Percentiles rank a stretch among this genome's conserved stretches.
These are phyloP conservation scores for Rallus crepitans DNA, from an alignment of 2,797 vertebrate species.

Conservation along the genomic window DNA sequence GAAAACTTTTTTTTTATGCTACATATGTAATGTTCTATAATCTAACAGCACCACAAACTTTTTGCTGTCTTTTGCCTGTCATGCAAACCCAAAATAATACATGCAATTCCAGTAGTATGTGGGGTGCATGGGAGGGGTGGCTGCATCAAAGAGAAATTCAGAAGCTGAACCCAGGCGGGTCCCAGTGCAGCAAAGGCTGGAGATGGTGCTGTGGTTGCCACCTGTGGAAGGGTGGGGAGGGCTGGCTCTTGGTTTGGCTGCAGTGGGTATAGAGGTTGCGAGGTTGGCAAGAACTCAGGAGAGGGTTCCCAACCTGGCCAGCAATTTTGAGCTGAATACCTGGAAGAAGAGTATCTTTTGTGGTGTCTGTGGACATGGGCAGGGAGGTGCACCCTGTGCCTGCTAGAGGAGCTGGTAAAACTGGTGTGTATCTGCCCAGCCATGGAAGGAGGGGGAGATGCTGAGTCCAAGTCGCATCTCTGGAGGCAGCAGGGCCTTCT, in stretches of 20 bases:
- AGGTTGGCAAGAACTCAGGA: background rate
- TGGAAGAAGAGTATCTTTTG: background rate
- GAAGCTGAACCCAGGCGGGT: background rate
- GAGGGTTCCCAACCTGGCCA: accelerated
- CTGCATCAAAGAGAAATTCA: accelerated
- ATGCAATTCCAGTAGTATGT: background rate
- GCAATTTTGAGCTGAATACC: background rate
- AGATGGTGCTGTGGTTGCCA: accelerated
- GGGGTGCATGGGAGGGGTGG: background rate
- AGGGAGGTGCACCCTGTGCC: background rate
- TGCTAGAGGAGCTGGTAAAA: background rate
- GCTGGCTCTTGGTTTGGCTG: background rate
- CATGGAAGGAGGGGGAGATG: background rate
- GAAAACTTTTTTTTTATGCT: background rate
- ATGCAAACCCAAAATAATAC: background rate
- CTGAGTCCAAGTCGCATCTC: background rate
- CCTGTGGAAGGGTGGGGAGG: background rate
- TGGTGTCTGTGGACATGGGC: background rate
- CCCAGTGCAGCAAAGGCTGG: background rate
- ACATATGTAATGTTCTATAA: background rate
- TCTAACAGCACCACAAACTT: background rate
- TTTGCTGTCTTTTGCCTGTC: background rate
- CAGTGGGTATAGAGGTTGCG: background rate
- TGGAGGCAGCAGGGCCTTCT: background rate
- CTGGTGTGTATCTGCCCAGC: background rate